phyloP scores from a whole-genome alignment of 2,797 vertebrate genomes.

The Tokudaia tokunoshimensis region DNA sequence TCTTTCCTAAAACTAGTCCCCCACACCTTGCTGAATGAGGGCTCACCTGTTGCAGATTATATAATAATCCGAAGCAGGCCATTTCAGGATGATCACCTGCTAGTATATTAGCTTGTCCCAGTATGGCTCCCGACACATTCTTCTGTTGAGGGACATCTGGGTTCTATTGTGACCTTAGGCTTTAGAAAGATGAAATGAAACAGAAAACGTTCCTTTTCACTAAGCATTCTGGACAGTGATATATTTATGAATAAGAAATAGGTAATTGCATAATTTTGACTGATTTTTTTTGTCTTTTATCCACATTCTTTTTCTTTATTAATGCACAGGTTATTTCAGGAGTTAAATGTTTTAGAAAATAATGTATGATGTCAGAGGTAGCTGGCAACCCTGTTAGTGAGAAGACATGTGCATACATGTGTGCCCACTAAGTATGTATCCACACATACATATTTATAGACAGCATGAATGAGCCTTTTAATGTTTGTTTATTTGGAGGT shows the following conservation, averaged over 20 bases:
- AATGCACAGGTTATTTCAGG: conserved; percentile 24
- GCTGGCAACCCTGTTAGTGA: background rate
- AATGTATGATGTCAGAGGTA: conserved; percentile 8
- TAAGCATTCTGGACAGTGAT: background rate
- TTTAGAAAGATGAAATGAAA: conserved; percentile 10
- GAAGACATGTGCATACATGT: background rate
- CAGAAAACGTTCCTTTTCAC: background rate
- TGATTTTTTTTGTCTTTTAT: conserved; percentile 33
- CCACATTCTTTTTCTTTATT: conserved; percentile 10
- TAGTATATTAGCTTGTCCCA: too few relatives aligned
- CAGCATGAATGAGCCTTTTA: background rate
- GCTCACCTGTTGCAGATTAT: too few relatives aligned
- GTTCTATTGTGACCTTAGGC: background rate
- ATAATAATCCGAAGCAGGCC: too few relatives aligned
- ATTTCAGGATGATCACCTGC: too few relatives aligned
- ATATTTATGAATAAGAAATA: background rate
- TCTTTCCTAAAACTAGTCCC: too few relatives aligned
- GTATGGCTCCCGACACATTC: too few relatives aligned
- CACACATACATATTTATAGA: background rate
- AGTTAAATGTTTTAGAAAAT: conserved; percentile 34
- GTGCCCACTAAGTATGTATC: background rate
- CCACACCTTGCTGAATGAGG: too few relatives aligned
- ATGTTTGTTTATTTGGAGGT: background rate
- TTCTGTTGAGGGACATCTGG: too few relatives aligned
- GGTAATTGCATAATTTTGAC: background rate